A percentile compares a stretch with the other conserved stretches of the same genome.
These are phyloP conservation scores for Tauraco hartlaubi DNA, from an alignment of 2,797 vertebrate genomes.

Conservation along the genomic window DNA sequence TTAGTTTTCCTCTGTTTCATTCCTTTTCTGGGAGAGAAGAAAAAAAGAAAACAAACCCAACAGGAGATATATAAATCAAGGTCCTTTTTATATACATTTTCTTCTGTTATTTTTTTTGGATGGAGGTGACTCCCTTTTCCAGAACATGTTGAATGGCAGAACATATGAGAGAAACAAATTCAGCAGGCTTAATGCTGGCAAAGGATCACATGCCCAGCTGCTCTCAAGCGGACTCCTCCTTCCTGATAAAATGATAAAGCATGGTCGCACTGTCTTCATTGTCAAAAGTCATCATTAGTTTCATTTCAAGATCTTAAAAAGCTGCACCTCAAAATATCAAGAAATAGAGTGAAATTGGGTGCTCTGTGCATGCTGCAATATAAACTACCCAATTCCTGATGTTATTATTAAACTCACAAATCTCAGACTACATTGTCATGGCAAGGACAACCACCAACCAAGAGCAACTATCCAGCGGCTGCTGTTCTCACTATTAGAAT, in stretches of 20 bases:
- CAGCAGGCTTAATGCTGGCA: neutral
- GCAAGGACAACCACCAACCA: neutral
- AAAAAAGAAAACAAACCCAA: neutral
- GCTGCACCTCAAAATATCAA: neutral
- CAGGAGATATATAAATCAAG: neutral
- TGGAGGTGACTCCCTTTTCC: neutral
- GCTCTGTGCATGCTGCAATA: neutral
- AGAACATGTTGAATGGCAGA: accelerated
- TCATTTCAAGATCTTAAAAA: neutral
- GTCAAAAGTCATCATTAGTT: neutral
- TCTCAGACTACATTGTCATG: neutral
- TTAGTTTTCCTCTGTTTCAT: neutral
- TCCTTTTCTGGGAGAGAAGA: neutral
- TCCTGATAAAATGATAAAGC: neutral
- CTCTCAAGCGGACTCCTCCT: neutral
- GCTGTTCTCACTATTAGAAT: neutral
- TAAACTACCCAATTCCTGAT: neutral
- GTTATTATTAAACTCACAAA: neutral
- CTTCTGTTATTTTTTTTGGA: neutral
- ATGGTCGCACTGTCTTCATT: neutral
- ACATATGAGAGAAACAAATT: neutral
- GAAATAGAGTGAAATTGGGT: neutral
- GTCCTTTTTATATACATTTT: neutral
- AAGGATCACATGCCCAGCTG: neutral
- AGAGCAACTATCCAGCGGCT: neutral